Base-by-base conservation (phyloP, 1,140 invertebrate genomes). In the Meloidogyne hapla region DNA sequence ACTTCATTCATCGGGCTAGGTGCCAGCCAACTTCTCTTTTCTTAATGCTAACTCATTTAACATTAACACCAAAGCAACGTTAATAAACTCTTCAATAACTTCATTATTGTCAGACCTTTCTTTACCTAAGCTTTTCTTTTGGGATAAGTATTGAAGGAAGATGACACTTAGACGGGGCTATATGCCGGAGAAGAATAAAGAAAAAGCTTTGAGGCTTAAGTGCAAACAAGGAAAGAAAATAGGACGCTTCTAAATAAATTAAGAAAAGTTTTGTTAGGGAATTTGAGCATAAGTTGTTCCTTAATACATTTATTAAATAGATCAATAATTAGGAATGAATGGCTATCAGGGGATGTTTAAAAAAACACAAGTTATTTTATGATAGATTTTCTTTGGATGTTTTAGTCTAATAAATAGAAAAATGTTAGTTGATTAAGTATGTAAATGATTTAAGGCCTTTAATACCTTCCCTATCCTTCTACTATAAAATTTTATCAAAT, bases 51-150 rank as follows among this genome's bases (percentile, higher is more conserved):
- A 56, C 48, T 56, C n/a, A 56, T 56, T 56, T 56, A 56, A 56
- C 18, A 56, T 56, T 56, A 56, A 56, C 45, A 15, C 45, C 45
- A 48, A 48, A 48, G 15, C 18, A 56, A n/a, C 18, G 48, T 56
- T 56, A 56, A 56, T 56, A 56, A 48, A 56, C 18, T 56, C 48
- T n/a, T n/a, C 48, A n/a, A 56, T 56, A 56, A 56, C 48, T 56
- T 56, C 6, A 56, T 56, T 56, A 56, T 56, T 18, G 48, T 56
- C n/a, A 56, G 18, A 56, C 48, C 6, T n/a, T 45, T 8, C 13
- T 45, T 45, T 45, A 45, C 42, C 4, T 45, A 42, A 42, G 45
- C 45, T 18, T 8, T 56, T 56, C 3, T 56, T 56, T 56, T 15
- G 9, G 4, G 4, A 6, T 33, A 33, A 33, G 33, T 8, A 33